These are phyloP conservation scores for Sebastes matsubarae DNA, from an alignment of 2,797 vertebrate species.

Conservation along the genomic window DNA sequence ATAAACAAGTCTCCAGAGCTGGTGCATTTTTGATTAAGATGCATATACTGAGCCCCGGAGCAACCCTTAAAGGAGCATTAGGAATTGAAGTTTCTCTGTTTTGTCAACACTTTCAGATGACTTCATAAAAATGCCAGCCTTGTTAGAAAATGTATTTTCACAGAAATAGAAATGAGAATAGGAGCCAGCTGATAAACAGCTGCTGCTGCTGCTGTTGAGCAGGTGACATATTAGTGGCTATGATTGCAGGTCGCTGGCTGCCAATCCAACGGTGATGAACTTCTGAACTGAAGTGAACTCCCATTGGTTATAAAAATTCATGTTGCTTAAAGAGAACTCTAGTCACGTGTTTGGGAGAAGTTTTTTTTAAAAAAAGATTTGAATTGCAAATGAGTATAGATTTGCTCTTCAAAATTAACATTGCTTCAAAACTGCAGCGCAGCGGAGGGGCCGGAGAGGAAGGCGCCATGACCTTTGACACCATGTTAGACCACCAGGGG, in stretches of 20 bases:
- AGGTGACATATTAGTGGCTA: slow-evolving; percentile 43
- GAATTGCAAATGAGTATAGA: slow-evolving; percentile 63
- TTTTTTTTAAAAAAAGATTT: slow-evolving; percentile 21
- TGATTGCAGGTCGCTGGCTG: slow-evolving; percentile 56
- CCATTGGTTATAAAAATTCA: slow-evolving; percentile 64
- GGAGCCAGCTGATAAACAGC: slow-evolving; percentile 6
- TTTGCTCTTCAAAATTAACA: slow-evolving; percentile 51
- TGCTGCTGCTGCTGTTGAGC: slow-evolving; percentile 16
- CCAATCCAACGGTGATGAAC: slow-evolving; percentile 29
- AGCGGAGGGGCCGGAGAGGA: slow-evolving; percentile 82
- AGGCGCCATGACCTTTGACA: slow-evolving; percentile 89
- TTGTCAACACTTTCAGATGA: slow-evolving; percentile 59
- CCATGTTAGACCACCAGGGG: slow-evolving; percentile 93
- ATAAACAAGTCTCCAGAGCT: slow-evolving; percentile 40
- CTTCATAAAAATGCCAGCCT: slow-evolving; percentile 22
- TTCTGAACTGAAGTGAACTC: slow-evolving; percentile 58
- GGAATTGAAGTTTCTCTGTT: slow-evolving; percentile 44
- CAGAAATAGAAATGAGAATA: neutral
- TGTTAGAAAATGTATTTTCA: slow-evolving; percentile 30
- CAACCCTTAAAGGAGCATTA: slow-evolving; percentile 55
- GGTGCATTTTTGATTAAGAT: slow-evolving; percentile 56
- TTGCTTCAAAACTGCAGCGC: slow-evolving; percentile 76
- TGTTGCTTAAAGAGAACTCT: slow-evolving; percentile 36
- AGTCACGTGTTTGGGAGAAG: slow-evolving; percentile 34
- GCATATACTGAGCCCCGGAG: slow-evolving; percentile 37